A percentile compares a stretch with the other conserved stretches of the same genome.
Conservation (phyloP, 1,140 invertebrate genomes). For the Meloidogyne floridensis region DNA sequence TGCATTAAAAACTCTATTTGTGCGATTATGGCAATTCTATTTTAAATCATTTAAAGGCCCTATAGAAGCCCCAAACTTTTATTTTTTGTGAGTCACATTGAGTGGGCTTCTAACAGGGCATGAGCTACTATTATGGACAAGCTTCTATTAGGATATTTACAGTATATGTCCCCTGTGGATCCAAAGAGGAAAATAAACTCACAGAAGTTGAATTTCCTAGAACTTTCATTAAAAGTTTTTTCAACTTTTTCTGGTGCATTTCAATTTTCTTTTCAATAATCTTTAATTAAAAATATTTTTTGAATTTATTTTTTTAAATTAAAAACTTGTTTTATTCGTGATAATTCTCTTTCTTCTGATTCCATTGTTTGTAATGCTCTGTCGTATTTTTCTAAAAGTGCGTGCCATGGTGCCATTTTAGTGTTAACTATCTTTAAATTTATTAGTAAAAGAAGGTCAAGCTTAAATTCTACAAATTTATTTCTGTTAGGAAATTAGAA, state of each 20-base stretch:
- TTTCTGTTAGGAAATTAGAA: too few species aligned
- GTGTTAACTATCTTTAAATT: conserved; percentile 20
- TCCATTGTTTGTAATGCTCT: conserved; percentile 28
- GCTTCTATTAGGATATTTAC: too few species aligned
- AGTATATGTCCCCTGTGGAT: too few species aligned
- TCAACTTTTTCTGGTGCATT: conserved; percentile 32
- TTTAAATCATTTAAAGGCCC: too few species aligned
- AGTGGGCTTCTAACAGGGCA: too few species aligned
- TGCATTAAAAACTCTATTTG: too few species aligned
- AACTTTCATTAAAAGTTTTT: conserved; percentile 31
- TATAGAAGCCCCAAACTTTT: too few species aligned
- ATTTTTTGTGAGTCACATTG: too few species aligned
- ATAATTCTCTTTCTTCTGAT: conserved; percentile 26
- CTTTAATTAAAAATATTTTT: conserved; percentile 18
- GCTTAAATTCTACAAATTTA: too few species aligned
- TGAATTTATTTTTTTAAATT: background rate
- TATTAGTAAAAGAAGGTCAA: background rate
- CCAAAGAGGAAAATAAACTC: background rate
- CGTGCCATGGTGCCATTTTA: conserved; percentile 28
- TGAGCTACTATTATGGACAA: too few species aligned
- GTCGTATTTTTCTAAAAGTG: conserved; percentile 25
- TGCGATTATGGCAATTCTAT: too few species aligned
- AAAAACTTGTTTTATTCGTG: conserved; percentile 25
- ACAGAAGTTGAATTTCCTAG: conserved; percentile 22
- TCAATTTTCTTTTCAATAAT: conserved; percentile 34